Evolutionary conservation across 2,888 invertebrate species (phyloP), one percentile per base, ranked within the genome.

Genomic region (Cantharis lateralis): DNA sequence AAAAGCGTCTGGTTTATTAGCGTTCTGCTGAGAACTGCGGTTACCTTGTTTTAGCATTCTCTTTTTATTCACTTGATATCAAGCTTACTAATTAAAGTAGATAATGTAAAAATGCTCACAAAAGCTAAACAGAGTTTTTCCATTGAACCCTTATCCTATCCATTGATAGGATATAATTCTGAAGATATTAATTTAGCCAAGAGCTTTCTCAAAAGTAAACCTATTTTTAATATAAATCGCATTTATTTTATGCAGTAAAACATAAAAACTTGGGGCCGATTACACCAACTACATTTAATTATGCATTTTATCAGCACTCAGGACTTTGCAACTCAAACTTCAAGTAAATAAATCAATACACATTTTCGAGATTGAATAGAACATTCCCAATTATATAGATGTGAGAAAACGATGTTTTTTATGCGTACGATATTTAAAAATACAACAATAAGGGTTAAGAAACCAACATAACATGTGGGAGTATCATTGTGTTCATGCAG

Each of bases 1-100:
- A 72, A 68, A 62, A 73, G 73, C 73, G 68, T 15, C 62, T 13
- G 48, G 61, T 68, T 73, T 68, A 73, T 73, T 68, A 73, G 10
- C 26, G 62, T 68, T 15, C 24, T 48, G 61, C 28, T 68, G 24
- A 20, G 68, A 68, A 24, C 15, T 62, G 73, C 26, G 68, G 73
- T 61, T 62, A 66, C 68, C 61, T 73, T 68, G 62, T 73, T 73
- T 68, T 20, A 61, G 11, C 11, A 62, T 20, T 72, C 32, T 72
- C 66, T 68, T 68, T 72, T 72, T 61, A 16, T 64, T 18, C 28
- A 61, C 15, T 72, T 16, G n/a, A 16, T 70, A 11, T 18, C 68
- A 66, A 68, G 20, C 68, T 32, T 13, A 13, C 20, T 66, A 72
- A 72, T 72, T 72, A 72, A 68, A 16, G 13, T 68, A 20, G n/a